These are phyloP conservation scores for Australoheros facetus DNA, from an alignment of 2,797 vertebrate genomes.

Conservation along the genomic window DNA sequence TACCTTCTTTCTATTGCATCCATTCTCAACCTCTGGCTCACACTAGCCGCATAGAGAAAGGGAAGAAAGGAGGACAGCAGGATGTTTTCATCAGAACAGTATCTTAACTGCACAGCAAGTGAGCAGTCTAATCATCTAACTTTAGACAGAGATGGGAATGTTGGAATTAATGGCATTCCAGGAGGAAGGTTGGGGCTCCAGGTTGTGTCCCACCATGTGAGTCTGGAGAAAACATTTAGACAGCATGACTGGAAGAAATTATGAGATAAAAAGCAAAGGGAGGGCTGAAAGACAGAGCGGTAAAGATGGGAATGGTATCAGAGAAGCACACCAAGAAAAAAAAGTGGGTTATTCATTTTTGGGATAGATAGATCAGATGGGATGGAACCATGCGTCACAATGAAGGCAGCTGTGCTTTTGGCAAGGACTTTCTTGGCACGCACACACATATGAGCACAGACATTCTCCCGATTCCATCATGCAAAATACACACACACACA, in stretches of 20 bases:
- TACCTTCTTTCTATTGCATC: not conserved
- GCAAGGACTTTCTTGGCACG: conserved; percentile 81
- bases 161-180: conserved; percentile 73
- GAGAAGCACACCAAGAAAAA: conserved; percentile 65
- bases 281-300: conserved; percentile 53
- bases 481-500: conserved; percentile 17
- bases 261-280: conserved; percentile 70
- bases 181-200: conserved; percentile 70
- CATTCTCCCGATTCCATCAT: conserved; percentile 18
- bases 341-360: conserved; percentile 80
- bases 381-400: conserved; percentile 79
- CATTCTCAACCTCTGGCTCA: conserved; percentile 28
- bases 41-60: conserved; percentile 15
- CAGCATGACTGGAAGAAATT: conserved; percentile 77
- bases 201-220: conserved; percentile 75
- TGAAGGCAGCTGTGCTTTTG: conserved; percentile 80
- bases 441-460: conserved; percentile 39
- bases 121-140: conserved; percentile 82
- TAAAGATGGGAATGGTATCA: conserved; percentile 48
- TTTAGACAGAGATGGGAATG: conserved; percentile 67
- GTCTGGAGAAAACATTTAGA: conserved; percentile 67
- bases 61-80: conserved; percentile 44
- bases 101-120: conserved; percentile 62
- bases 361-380: conserved; percentile 83
- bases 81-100: conserved; percentile 70